Base-by-base conservation (phyloP, 2,797 vertebrate genomes). In the Leptatherina wallacei region DNA sequence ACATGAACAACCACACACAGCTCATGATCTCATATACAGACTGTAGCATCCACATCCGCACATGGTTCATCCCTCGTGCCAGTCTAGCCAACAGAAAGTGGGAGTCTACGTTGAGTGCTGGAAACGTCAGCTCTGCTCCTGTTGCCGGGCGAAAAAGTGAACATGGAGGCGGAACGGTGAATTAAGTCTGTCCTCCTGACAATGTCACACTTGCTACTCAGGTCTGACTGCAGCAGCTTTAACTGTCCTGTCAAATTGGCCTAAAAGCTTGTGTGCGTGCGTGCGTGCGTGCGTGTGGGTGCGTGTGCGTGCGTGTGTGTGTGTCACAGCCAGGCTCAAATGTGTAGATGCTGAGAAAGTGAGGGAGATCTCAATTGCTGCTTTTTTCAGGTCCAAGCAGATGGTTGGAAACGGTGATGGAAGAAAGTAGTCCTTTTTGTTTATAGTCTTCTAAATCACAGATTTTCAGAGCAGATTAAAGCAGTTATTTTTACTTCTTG, bases 91-190 rank as follows among this genome's bases (percentile, higher is more conserved):
- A 93, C 92, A 89, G 90, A 87, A 91, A 94, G 83, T 86, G 90
- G 82, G 55, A 64, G 80, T 71, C 78, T 68, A 62, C 61, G 69
- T 82, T 64, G 76, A 90, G 83, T 63, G 71, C 81, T 81, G 44
- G 65, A 82, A 82, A 90, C 91, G 86, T 92, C 86, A 89, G 88
- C 11, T 65, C 80, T 75, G 83, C 85, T 83, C 9, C 90, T 94
- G 94, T 95, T 95, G 93, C 94, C 77, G 75, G 93, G 94, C 78
- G 82, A 87, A 93, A 92, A 88, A 88, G 63, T 80, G 63, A 85
- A 82, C 52, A 75, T 42, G 86, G 87, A 93, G 91, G 91, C 87
- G 80, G 89, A 89, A 86, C 81, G 29, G 69, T 77, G 87, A 90
- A 91, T 92, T 78, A 91, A 91, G 85, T 92, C 85, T 88, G 84